Evolutionary conservation across 2,888 invertebrate genomes (phyloP).

Genomic region (Agriotes lineatus): DNA sequence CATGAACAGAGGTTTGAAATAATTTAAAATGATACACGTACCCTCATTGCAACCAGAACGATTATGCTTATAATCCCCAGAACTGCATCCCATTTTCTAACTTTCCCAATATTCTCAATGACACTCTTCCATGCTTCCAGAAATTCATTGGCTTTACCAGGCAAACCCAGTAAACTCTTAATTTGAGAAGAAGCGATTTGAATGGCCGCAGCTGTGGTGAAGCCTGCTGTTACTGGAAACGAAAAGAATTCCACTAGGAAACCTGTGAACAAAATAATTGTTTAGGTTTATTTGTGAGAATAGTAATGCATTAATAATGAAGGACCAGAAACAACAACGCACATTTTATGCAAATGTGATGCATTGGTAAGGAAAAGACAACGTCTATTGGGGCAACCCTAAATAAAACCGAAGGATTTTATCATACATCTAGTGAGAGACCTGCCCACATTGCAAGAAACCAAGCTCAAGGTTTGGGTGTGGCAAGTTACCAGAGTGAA

Average conservation of each 20-base stretch:
- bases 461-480: no score
- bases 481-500: no score
- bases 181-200: slow-evolving; percentile 87
- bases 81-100: slow-evolving; percentile 75
- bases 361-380: neutral
- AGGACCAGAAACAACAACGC: no score
- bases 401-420: no score
- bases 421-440: no score
- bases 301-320: no score
- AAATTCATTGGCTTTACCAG: slow-evolving; percentile 74
- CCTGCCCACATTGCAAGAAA: no score
- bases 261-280: neutral
- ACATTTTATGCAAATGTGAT: no score
- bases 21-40: slow-evolving; percentile 64
- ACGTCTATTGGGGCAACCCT: neutral
- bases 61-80: slow-evolving; percentile 76
- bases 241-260: slow-evolving; percentile 85
- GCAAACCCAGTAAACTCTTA: slow-evolving; percentile 78
- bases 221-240: slow-evolving; percentile 85
- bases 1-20: no score
- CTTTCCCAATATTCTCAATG: slow-evolving; percentile 72
- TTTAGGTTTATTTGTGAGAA: neutral
- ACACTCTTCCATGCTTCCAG: slow-evolving; percentile 73
- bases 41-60: slow-evolving; percentile 74
- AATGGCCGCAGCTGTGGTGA: slow-evolving; percentile 87